Evolutionary conservation across 2,888 invertebrate genomes (phyloP).

Genomic region (Folsomia candida): DNA sequence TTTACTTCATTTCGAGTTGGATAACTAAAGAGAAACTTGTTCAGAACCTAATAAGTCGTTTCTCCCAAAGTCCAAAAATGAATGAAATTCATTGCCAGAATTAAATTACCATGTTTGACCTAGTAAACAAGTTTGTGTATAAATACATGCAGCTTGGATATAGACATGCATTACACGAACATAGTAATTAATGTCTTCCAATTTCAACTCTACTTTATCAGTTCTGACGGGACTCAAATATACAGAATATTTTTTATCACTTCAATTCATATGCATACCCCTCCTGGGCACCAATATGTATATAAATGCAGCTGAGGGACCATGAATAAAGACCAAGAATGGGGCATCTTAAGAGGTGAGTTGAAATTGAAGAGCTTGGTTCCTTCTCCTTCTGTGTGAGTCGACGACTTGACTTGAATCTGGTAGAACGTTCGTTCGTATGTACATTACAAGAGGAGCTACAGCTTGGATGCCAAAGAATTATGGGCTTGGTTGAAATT

Average conservation of each 20-base stretch:
- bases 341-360: neutral
- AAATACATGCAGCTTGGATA: no score
- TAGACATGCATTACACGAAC: neutral
- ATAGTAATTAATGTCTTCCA: neutral
- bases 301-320: no score
- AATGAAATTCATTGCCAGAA: neutral
- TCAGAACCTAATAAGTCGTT: neutral
- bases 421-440: no score
- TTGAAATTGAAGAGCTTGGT: neutral
- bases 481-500: conserved; percentile 48
- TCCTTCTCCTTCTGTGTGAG: neutral
- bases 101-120: neutral
- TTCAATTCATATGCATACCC: no score
- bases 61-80: neutral
- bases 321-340: neutral
- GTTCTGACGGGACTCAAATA: no score
- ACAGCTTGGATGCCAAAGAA: conserved; percentile 31
- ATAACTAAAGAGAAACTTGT: neutral
- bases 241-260: no score
- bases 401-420: neutral
- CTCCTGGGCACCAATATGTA: no score
- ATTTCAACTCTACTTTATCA: no score
- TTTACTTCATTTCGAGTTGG: neutral
- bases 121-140: neutral
- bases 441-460: neutral